Evolutionary conservation across 2,113 vertebrate genomes (phyloP).

Genomic region (Chlorodrepanis virens): DNA sequence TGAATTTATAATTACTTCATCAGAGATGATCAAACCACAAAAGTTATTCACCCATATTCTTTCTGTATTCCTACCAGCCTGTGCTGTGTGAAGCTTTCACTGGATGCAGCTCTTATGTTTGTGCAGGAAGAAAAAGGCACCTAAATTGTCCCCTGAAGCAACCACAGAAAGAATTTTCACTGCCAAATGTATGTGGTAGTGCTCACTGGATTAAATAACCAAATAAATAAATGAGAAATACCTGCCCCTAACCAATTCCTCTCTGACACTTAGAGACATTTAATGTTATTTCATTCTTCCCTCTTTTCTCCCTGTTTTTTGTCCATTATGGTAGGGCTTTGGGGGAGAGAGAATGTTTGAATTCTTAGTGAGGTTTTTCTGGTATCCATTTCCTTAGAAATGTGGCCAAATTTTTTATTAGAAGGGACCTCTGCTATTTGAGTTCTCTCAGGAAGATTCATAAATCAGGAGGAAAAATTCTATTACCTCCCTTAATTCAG

Average conservation of each 20-base stretch:
- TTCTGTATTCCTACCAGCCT: neutral
- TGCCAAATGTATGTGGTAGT: neutral
- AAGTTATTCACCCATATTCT: neutral
- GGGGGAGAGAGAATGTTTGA: neutral
- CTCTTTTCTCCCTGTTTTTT: neutral
- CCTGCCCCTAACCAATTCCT: neutral
- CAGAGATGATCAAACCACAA: neutral
- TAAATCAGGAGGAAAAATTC: neutral
- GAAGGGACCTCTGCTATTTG: neutral
- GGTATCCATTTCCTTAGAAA: slow-evolving; percentile 31
- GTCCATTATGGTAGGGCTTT: neutral
- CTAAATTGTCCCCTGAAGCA: neutral
- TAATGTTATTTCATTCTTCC: neutral
- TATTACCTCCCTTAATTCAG: neutral
- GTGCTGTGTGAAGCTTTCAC: neutral
- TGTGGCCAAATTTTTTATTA: neutral
- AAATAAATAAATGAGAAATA: neutral
- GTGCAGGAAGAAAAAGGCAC: neutral
- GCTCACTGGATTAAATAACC: neutral
- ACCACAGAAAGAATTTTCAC: neutral
- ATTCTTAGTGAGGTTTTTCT: neutral
- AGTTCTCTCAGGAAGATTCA: neutral
- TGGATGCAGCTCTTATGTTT: neutral
- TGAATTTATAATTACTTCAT: neutral
- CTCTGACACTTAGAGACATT: neutral